A percentile compares a stretch with the other conserved stretches of the same genome.
Conservation (phyloP, 2,888 invertebrate genomes). For the Arge pagana region DNA sequence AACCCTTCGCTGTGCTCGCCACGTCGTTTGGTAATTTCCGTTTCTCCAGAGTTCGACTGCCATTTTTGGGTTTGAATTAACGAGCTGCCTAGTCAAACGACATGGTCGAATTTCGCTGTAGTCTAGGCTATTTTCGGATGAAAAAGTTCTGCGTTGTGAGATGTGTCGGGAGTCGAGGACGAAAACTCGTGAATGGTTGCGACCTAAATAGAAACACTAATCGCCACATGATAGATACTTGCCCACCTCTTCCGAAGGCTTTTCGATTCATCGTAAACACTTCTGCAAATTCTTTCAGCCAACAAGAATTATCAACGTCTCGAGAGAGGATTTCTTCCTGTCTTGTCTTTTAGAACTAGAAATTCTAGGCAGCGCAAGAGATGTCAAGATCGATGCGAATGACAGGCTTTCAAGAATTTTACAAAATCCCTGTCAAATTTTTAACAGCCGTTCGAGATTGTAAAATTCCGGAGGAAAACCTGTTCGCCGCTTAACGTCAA, state of each 20-base stretch:
- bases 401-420: no score
- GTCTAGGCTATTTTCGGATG: background rate
- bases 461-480: no score
- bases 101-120: background rate
- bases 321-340: constrained; percentile 38
- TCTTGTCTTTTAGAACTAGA: no score
- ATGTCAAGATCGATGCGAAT: no score
- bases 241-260: constrained; percentile 27
- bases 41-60: background rate
- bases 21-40: no score
- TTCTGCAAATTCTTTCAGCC: constrained; percentile 32
- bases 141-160: background rate
- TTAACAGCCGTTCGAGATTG: no score
- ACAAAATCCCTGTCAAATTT: no score
- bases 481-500: no score
- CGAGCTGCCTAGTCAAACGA: background rate
- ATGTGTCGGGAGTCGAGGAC: background rate
- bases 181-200: constrained; percentile 2
- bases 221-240: constrained; percentile 18
- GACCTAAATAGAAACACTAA: constrained; percentile 19
- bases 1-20: no score
- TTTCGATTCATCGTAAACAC: constrained; percentile 33
- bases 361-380: no score
- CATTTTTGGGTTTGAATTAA: constrained; percentile 5
- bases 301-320: constrained; percentile 39